phyloP scores from a whole-genome alignment of 2,888 invertebrate species.

The Selenia dentaria region DNA sequence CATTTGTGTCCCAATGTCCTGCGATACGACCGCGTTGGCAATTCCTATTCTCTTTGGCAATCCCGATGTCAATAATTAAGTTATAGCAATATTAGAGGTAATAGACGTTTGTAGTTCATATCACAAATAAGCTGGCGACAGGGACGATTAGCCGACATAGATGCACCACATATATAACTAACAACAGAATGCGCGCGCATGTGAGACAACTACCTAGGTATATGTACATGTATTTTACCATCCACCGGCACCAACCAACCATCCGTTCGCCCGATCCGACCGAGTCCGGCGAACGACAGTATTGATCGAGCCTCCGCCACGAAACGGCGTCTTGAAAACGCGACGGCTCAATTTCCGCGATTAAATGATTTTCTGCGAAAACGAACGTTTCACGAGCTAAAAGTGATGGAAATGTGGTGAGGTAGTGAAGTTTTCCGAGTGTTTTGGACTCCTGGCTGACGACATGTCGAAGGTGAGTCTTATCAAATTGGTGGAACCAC shows the following conservation, averaged over 20 bases:
- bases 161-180: conserved; percentile 68
- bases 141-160: conserved; percentile 44
- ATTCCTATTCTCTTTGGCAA: no score
- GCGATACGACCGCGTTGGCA: no score
- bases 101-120: not conserved
- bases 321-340: conserved; percentile 68
- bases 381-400: not conserved
- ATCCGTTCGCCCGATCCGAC: conserved; percentile 8
- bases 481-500: conserved; percentile 33
- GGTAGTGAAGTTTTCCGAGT: conserved; percentile 27
- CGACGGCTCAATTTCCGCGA: conserved; percentile 57
- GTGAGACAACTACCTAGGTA: conserved; percentile 52
- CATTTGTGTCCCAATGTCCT: no score
- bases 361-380: conserved; percentile 23
- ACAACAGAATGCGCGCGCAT: conserved; percentile 78
- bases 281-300: conserved; percentile 47
- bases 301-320: conserved; percentile 77
- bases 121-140: not conserved
- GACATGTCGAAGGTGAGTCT: conserved; percentile 78
- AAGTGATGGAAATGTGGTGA: conserved; percentile 53
- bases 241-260: conserved; percentile 52
- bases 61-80: no score
- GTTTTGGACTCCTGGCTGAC: conserved; percentile 47
- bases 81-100: no score
- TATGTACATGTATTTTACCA: conserved; percentile 67